Conservation (phyloP, 2,797 vertebrate species). For the Coluber constrictor region DNA sequence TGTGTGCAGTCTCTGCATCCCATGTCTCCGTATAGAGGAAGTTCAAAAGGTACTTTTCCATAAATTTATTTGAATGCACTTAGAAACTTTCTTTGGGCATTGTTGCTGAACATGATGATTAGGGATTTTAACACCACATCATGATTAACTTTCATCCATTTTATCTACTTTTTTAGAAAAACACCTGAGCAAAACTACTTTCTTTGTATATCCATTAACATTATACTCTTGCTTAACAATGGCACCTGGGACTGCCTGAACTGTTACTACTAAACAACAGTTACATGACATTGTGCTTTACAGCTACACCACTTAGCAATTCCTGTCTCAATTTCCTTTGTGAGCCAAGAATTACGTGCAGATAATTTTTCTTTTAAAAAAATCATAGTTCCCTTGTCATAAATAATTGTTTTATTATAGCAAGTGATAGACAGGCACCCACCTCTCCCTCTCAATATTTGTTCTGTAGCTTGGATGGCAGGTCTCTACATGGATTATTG, state of each 20-base stretch:
- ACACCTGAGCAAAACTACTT: neutral
- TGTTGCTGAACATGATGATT: neutral
- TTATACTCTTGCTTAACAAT: neutral
- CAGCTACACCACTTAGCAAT: neutral
- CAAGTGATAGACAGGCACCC: neutral
- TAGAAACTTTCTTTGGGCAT: neutral
- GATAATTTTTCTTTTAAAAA: neutral
- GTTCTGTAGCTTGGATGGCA: neutral
- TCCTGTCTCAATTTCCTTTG: neutral
- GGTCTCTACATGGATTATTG: neutral
- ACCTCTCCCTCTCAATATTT: neutral
- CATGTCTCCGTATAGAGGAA: neutral
- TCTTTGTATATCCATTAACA: neutral
- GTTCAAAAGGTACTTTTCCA: neutral
- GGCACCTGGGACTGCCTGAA: neutral
- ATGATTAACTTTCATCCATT: neutral
- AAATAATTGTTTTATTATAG: neutral
- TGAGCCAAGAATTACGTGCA: neutral
- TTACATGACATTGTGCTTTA: neutral
- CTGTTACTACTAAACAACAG: neutral
- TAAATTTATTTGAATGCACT: neutral
- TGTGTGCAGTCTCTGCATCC: neutral
- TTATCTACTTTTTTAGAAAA: neutral
- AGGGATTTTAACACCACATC: neutral
- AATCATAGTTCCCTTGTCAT: neutral